Percentiles rank a stretch among this genome's conserved stretches.
phyloP scores from a whole-genome alignment of 2,797 vertebrate species.

The Hozukius guyotensis region DNA sequence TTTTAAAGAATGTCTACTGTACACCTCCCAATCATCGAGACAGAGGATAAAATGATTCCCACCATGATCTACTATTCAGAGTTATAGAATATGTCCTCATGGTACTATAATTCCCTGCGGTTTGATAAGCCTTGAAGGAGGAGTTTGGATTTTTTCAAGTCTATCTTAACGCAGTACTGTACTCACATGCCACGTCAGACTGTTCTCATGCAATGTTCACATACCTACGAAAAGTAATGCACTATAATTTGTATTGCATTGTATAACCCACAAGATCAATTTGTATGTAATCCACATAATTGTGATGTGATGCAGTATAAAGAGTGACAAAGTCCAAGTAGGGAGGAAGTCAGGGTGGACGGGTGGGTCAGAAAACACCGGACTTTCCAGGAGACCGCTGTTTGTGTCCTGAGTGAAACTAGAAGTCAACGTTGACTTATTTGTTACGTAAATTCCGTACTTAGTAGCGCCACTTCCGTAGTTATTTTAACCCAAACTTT shows the following conservation, averaged over 20 bases:
- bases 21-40: neutral
- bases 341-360: too few relatives aligned
- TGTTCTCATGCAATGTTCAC: neutral
- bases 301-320: neutral
- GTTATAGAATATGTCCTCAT: neutral
- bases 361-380: too few relatives aligned
- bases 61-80: neutral
- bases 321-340: too few relatives aligned
- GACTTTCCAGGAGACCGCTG: too few relatives aligned
- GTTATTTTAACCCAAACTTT: neutral
- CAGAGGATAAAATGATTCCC: neutral
- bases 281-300: neutral
- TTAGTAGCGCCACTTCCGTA: neutral
- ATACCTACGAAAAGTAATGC: neutral
- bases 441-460: too few relatives aligned
- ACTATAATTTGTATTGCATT: neutral
- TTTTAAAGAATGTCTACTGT: neutral
- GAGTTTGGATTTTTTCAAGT: neutral
- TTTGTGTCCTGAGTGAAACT: too few relatives aligned
- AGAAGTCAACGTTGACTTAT: too few relatives aligned
- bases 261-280: neutral
- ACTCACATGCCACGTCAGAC: neutral
- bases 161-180: neutral
- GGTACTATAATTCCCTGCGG: neutral
- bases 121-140: neutral